phyloP scores from a whole-genome alignment of 2,888 invertebrate species.

The Microplitis deprimator region DNA sequence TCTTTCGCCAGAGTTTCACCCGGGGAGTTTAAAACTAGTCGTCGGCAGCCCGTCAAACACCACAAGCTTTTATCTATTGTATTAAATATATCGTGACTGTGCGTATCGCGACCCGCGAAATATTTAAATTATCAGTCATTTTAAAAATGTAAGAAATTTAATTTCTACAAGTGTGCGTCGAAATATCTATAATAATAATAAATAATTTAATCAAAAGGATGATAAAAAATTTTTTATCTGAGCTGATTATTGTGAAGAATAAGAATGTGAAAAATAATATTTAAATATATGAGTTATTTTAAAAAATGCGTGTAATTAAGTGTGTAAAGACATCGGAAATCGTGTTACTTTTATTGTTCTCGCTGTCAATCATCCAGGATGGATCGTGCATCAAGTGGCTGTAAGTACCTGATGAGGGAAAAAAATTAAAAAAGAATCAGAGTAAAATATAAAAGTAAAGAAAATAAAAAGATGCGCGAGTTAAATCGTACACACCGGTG shows the following conservation, averaged over 20 bases:
- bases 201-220: neutral
- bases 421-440: neutral
- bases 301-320: constrained; percentile 58
- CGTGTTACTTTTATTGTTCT: constrained; percentile 52
- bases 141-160: too few species aligned
- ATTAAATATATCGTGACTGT: too few species aligned
- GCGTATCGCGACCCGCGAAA: too few species aligned
- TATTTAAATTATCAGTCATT: too few species aligned
- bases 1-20: constrained; percentile 37
- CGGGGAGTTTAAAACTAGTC: constrained; percentile 21
- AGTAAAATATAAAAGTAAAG: neutral
- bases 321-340: constrained; percentile 44
- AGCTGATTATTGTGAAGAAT: neutral
- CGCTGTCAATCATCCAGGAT: constrained; percentile 59
- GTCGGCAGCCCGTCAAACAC: constrained; percentile 40
- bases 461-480: constrained; percentile 2
- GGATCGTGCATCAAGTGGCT: constrained; percentile 70
- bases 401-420: constrained; percentile 59
- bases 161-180: too few species aligned
- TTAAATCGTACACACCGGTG: constrained; percentile 14
- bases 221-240: neutral
- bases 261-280: constrained; percentile 58
- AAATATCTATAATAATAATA: too few species aligned
- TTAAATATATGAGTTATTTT: neutral
- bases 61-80: neutral